phyloP scores from a whole-genome alignment of 2,113 vertebrate species.

The Ramphastos sulfuratus region DNA sequence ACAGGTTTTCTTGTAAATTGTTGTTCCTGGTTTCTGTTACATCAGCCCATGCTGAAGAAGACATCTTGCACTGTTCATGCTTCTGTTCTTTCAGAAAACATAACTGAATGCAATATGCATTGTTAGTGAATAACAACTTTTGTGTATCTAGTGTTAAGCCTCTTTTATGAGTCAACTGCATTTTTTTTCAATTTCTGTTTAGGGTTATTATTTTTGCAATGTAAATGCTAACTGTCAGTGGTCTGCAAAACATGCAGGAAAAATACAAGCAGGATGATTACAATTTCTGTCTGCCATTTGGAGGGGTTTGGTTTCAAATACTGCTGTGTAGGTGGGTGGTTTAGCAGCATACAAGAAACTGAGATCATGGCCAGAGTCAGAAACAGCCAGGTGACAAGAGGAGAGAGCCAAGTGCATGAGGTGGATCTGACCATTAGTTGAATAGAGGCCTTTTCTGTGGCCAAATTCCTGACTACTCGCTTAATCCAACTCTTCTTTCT shows the following conservation, averaged over 20 bases:
- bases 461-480: not conserved
- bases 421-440: not conserved
- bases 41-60: not conserved
- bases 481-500: not conserved
- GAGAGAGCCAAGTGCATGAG: not conserved
- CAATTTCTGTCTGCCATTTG: not conserved
- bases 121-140: not conserved
- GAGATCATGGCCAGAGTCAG: fast-evolving
- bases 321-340: fast-evolving
- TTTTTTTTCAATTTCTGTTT: not conserved
- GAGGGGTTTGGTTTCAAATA: not conserved
- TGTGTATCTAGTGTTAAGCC: not conserved
- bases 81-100: not conserved
- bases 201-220: not conserved
- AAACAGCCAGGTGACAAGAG: not conserved
- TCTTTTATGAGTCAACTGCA: not conserved
- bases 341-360: not conserved
- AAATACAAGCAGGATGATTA: not conserved
- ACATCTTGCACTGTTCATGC: not conserved
- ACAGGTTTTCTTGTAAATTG: not conserved
- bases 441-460: not conserved
- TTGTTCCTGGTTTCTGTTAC: not conserved
- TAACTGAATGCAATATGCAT: not conserved
- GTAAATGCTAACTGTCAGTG: not conserved
- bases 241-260: not conserved